Percentiles rank a stretch among this genome's conserved stretches.
These are phyloP conservation scores for Pseudochromis fuscus DNA, from an alignment of 2,797 vertebrate species.

Conservation along the genomic window DNA sequence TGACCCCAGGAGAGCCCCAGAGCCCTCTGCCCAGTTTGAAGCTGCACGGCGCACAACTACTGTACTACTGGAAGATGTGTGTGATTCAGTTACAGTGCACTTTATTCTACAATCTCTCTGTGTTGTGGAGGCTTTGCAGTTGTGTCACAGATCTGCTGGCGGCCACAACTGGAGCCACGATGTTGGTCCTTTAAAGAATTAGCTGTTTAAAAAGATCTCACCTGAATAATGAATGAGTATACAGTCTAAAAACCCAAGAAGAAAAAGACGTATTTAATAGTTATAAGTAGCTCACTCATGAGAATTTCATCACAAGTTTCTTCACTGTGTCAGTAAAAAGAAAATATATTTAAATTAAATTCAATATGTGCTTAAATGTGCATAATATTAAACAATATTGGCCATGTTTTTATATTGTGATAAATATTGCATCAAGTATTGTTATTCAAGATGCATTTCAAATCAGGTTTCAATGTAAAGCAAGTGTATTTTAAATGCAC, in stretches of 20 bases:
- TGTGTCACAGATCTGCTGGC: slow-evolving; percentile 41
- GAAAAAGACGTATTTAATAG: neutral
- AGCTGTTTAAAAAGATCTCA: slow-evolving; percentile 18
- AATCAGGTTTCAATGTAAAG: too few species aligned
- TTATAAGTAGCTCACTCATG: slow-evolving; percentile 17
- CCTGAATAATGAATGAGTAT: slow-evolving; percentile 4
- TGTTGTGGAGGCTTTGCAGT: slow-evolving; percentile 48
- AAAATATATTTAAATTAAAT: slow-evolving; percentile 11
- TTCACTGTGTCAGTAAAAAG: slow-evolving; percentile 19
- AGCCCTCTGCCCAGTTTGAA: slow-evolving; percentile 61
- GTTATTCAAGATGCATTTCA: slow-evolving; percentile 37
- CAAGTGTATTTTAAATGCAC: slow-evolving; percentile 22
- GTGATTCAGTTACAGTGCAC: slow-evolving; percentile 73
- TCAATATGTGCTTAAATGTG: slow-evolving; percentile 15
- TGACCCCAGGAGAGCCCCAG: slow-evolving; percentile 54
- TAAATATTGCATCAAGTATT: slow-evolving; percentile 15
- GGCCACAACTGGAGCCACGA: slow-evolving; percentile 20
- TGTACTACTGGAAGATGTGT: slow-evolving; percentile 63
- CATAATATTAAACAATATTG: slow-evolving; percentile 21
- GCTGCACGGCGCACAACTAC: slow-evolving; percentile 73
- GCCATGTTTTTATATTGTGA: slow-evolving; percentile 11
- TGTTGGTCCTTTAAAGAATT: slow-evolving; percentile 12
- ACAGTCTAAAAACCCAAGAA: slow-evolving; percentile 24
- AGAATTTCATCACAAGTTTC: slow-evolving; percentile 27
- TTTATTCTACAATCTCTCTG: slow-evolving; percentile 77